Evolutionary conservation across 2,797 vertebrate species (phyloP).

Genomic region (Bradypodion pumilum): DNA sequence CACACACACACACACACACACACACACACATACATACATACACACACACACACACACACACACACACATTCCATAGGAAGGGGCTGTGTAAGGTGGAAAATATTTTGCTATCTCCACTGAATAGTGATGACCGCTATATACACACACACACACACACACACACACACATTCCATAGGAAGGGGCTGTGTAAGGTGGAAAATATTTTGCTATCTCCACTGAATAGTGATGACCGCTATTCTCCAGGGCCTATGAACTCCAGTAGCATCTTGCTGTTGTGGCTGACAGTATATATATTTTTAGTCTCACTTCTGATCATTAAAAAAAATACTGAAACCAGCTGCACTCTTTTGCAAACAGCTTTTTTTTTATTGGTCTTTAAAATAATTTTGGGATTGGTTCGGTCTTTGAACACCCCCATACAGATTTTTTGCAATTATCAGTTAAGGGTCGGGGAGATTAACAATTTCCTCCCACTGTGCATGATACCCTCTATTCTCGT

Average conservation of each 20-base stretch:
- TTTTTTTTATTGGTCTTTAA: conserved; percentile 39
- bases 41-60: too few species aligned
- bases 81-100: background rate
- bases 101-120: background rate
- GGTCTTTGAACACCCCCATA: conserved; percentile 3
- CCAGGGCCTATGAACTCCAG: background rate
- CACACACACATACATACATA: too few species aligned
- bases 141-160: too few species aligned
- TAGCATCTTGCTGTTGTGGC: background rate
- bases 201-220: background rate
- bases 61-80: background rate
- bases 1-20: too few species aligned
- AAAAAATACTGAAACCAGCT: background rate
- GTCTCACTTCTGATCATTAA: background rate
- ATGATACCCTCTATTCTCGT: conserved; percentile 1
- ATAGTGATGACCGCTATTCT: background rate
- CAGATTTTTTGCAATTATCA: background rate
- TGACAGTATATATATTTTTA: background rate
- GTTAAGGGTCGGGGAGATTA: background rate
- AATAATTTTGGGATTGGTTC: conserved; percentile 28
- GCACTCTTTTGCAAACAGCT: conserved; percentile 16
- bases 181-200: background rate
- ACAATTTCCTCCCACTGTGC: background rate
- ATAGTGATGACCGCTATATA: background rate
- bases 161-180: background rate